These are phyloP conservation scores for Gila robusta DNA, from an alignment of 2,797 vertebrate genomes.

Conservation along the genomic window DNA sequence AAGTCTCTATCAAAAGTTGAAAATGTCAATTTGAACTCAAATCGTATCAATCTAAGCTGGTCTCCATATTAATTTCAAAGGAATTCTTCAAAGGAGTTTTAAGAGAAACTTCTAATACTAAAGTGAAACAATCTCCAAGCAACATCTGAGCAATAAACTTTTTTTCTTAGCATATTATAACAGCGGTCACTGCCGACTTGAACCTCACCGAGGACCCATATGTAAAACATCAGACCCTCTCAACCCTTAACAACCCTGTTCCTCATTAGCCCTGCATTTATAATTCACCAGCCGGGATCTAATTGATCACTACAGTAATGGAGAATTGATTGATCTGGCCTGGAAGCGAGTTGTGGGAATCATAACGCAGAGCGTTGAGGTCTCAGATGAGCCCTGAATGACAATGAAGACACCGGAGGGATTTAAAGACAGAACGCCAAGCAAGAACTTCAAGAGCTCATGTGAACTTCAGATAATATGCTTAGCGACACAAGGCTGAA, in stretches of 20 bases:
- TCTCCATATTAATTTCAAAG: neutral
- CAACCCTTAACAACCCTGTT: slow-evolving; percentile 52
- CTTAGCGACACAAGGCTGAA: neutral
- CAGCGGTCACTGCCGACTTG: too few species aligned
- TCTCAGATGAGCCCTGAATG: slow-evolving; percentile 64
- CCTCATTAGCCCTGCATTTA: slow-evolving; percentile 72
- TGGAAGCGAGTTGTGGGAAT: slow-evolving; percentile 66
- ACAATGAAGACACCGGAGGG: slow-evolving; percentile 22
- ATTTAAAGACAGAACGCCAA: neutral
- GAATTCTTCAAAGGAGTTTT: neutral
- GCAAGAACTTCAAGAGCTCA: slow-evolving; percentile 9
- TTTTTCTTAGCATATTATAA: neutral
- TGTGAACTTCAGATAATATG: slow-evolving; percentile 7
- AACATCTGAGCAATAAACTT: neutral
- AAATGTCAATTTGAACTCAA: neutral
- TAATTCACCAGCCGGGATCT: slow-evolving; percentile 75
- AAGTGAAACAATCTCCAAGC: neutral
- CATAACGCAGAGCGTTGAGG: slow-evolving; percentile 62
- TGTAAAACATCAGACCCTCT: slow-evolving; percentile 55
- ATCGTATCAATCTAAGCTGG: neutral
- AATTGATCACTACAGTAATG: slow-evolving; percentile 81
- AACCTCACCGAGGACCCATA: slow-evolving; percentile 48
- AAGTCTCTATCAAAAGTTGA: neutral
- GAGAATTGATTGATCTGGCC: slow-evolving; percentile 79
- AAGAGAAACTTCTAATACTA: neutral